Evolutionary conservation across 92 coral and sea anemone species (phyloP), one percentile per base, ranked within the genome.

Genomic region (Siderastrea radians): DNA sequence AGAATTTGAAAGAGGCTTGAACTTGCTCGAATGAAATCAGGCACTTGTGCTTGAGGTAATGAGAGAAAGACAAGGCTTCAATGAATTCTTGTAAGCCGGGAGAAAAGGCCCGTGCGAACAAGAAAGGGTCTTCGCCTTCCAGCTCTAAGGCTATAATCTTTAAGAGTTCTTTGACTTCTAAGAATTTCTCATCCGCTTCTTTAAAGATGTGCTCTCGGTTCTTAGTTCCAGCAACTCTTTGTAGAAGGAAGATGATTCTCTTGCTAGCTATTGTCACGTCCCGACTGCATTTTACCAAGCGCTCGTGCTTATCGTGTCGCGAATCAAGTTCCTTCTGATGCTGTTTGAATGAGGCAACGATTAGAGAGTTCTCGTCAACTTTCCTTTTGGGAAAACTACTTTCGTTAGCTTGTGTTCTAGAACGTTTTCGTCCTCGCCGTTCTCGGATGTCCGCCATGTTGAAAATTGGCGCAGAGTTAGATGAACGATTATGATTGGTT

Each of bases 191-290:
- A 44, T 93, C 96, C 16, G 95, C 99, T 73, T 98, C 99, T 72
- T 90, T 77, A 17, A 96, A 77, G 52, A 91, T 78, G 26, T 82
- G 71, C 12, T 92, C 95, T 26, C 72, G 83, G n/a, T 86, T 90
- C 38, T 89, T 91, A 9, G 91, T 89, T 16, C 98, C 99, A 66
- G 92, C 82, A 9, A 88, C 89, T 13, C 99, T 85, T 14, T 98
- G 98, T 54, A 98, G 88, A 49, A 84, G 88, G 72, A 94, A 98
- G 8, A 98, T 98, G 12, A 90, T 90, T 7, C 98, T 90, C 69
- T 98, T 98, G 78, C 98, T 98, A 15, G 95, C 95, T 13, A 96
- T 96, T 63, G 99, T 95, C 74, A 98, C 82, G 86, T 98, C 99
- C 75, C 99, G 79, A 90, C 99, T 93, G 66, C 90, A 78, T 84